Evolutionary conservation across 2,113 vertebrate genomes (phyloP), one percentile per base, ranked within the genome.

Genomic region (Dicentrarchus labrax): DNA sequence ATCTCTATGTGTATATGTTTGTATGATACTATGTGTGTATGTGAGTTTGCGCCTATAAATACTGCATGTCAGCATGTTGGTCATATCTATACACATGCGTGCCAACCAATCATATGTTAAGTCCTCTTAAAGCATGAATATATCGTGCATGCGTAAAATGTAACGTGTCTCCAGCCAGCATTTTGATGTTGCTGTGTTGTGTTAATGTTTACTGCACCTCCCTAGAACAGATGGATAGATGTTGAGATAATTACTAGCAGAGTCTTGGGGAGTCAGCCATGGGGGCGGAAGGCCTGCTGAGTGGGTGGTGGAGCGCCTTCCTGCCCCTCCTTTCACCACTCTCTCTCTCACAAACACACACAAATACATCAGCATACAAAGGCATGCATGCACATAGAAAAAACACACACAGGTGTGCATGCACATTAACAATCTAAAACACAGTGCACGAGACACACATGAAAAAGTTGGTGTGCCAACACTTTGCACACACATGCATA

Each of bases 231-330:
- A 95, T 90, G 93, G 93, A 92, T 90, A 88, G 92, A 93, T 92
- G 93, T 93, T 89, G 84, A 89, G 90, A 88, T 94, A 94, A 94
- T 94, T 93, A 93, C 92, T 85, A 83, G 87, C 84, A 61, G 91
- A 92, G 92, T 94, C 93, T 93, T 88, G 86, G 92, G 91, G 92
- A 93, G 93, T 92, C 90, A 92, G 93, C 89, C 93, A 92, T 74
- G 88, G 92, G 94, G 93, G 91, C 76, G 89, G 88, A 76, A 92
- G 88, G 91, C 91, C 91, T 93, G 91, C 80, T 90, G 93, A 94
- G 93, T 90, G 91, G 92, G 93, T 85, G 90, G 91, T 67, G 83
- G 83, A 86, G 87, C 60, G 64, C 82, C 90, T 89, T 90, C 77
- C 80, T 90, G 78, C 87, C 76, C 82, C 85, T 87, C 86, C 84